Evolutionary conservation across 2,113 vertebrate species (phyloP), one percentile per base, ranked within the genome.

Genomic region (Galbula dea): DNA sequence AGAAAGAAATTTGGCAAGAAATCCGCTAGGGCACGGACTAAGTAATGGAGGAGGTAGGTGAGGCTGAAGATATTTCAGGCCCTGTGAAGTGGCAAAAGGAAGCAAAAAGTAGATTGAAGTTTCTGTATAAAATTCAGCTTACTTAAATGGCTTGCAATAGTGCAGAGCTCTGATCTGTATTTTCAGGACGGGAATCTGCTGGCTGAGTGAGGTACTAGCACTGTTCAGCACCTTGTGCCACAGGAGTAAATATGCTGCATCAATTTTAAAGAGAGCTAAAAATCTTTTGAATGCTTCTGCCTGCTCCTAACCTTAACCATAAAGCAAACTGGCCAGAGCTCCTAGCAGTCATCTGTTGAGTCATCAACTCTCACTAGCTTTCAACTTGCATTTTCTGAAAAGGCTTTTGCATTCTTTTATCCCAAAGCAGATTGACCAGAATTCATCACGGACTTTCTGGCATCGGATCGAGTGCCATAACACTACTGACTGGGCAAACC

Each of bases 1-100:
- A 52, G 97, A 97, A 75, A 97, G 97, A 97, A 96, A 93, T 86
- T 97, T 59, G 84, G 93, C 92, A 78, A 93, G 91, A 93, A 97
- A 86, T 86, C 89, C 95, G 0, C 4, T 96, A 94, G 97, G 97
- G 41, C 94, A 87, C 15, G 80, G 96, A 67, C 96, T 98, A 84
- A 97, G 97, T 96, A 98, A 97, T 43, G 97, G 98, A 82, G 97
- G 95, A 98, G 98, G 98, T 98, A 95, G 37, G 94, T 90, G 73
- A 71, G 17, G 69, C 52, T 88, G 6, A 65, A 45, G 55, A 7
- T 68, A 20, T 6, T 83, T 63, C 41, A 22, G 55, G 23, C 13
- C 14, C 11, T 24, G 34, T 61, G 52, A 76, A 57, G 54, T 3
- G 81, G 76, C 10, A 14, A 26, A 82, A 76, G 41, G 59, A 66